Conservation (phyloP, 2,113 vertebrate species). For the Engraulis encrasicolus region DNA sequence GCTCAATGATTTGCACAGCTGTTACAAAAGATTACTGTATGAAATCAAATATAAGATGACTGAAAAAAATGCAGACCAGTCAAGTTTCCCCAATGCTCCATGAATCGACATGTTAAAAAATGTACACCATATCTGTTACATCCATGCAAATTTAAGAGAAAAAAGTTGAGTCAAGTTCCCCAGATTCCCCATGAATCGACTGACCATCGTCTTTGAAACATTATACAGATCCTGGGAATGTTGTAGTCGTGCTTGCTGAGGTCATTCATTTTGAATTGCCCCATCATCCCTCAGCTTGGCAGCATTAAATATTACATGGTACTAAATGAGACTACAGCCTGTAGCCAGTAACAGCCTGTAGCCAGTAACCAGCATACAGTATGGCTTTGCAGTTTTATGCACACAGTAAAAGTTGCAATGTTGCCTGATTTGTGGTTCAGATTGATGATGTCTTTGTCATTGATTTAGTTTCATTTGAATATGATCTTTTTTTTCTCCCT, state of each 20-base stretch:
- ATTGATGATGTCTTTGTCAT: background rate
- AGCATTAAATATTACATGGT: slow-evolving; percentile 27
- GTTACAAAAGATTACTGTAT: no score
- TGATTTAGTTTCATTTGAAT: background rate
- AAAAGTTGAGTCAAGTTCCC: no score
- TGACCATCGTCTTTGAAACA: no score
- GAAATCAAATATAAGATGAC: no score
- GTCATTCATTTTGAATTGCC: slow-evolving; percentile 14
- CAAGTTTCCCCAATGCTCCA: background rate
- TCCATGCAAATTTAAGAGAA: no score
- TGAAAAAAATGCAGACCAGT: no score
- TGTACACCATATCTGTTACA: background rate
- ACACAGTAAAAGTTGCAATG: no score
- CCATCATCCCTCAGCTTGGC: slow-evolving; percentile 17
- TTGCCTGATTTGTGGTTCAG: background rate
- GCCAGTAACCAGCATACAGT: no score
- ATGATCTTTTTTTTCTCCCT: background rate
- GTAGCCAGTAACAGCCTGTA: no score
- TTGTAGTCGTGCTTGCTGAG: slow-evolving; percentile 26
- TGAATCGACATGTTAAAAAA: background rate
- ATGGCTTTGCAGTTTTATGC: no score
- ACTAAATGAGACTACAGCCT: slow-evolving; percentile 37
- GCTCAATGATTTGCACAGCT: background rate
- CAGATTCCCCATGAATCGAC: no score
- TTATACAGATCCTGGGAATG: no score